Evolutionary conservation across 2,113 vertebrate species (phyloP), one percentile per base, ranked within the genome.

Genomic region (Ceyx margarethae): DNA sequence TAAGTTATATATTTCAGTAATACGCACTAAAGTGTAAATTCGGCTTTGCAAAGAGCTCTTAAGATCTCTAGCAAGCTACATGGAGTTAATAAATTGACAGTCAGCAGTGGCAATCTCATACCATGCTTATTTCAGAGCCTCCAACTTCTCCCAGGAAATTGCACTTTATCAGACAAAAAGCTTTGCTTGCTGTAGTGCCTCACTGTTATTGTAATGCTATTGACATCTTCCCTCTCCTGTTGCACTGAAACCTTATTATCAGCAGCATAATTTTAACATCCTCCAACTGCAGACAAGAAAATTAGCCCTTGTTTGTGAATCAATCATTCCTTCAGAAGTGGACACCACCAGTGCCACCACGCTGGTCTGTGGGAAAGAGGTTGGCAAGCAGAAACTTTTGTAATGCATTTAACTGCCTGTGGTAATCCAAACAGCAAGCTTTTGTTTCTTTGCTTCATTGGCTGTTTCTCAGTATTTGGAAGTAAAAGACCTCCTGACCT

Each of bases 11-110:
- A 68, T 91, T 95, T 91, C 73, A 87, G 90, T 84, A 94, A 94
- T 91, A 91, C 71, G 48, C 88, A 91, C 45, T 96, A 91, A 89
- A 95, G 43, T 78, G 80, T 74, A 89, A 95, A 89, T 90, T 93
- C 72, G 92, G 61, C 53, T 76, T 90, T 90, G 66, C 80, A 86
- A 91, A 51, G 54, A 67, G 81, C 76, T 58, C 56, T 96, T 92
- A 89, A 81, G 51, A 23, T 96, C 87, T 94, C 81, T 69, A 89
- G 72, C 15, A 93, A 87, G 78, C 76, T 66, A 64, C 62, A 42
- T 16, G 19, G 65, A 96, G 85, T 95, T 90, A 96, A 95, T 93
- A 94, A 92, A 96, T 81, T 87, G 93, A 57, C 57, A 93, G 72
- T 66, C 58, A 89, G 62, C 66, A 76, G 60, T 31, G n/a, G 84